phyloP scores from a whole-genome alignment of 2,113 vertebrate genomes.

The Grallaria varia region DNA sequence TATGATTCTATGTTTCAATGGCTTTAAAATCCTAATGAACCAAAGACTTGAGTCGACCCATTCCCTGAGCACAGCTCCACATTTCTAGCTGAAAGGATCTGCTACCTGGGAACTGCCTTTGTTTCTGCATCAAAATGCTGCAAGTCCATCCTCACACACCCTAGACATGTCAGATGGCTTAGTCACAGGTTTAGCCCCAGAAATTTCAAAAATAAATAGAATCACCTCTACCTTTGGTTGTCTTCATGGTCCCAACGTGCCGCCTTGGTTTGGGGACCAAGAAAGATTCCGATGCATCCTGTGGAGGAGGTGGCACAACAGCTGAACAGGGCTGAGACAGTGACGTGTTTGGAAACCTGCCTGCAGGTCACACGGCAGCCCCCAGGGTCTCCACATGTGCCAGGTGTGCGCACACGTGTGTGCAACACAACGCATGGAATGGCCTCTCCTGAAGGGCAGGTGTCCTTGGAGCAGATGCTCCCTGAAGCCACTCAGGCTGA shows the following conservation, averaged over 20 bases:
- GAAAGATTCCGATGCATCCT: neutral
- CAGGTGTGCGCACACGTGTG: neutral
- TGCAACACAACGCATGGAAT: neutral
- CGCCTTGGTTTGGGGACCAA: neutral
- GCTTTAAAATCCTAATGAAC: neutral
- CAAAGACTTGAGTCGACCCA: neutral
- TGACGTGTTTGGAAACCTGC: neutral
- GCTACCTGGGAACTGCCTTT: neutral
- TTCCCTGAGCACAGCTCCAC: neutral
- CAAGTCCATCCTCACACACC: neutral
- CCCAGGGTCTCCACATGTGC: accelerated
- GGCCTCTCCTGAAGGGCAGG: neutral
- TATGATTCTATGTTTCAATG: neutral
- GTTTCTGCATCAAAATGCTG: neutral
- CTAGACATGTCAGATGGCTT: neutral
- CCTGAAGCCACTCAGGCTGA: neutral
- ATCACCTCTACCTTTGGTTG: neutral
- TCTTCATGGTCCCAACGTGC: neutral
- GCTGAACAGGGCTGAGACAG: neutral
- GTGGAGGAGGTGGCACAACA: neutral
- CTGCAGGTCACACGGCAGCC: neutral
- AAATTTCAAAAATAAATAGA: neutral
- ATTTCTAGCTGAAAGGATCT: neutral
- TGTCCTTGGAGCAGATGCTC: neutral
- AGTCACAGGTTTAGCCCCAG: neutral